Evolutionary conservation across 2,113 vertebrate genomes (phyloP).

Genomic region (Gobius niger): DNA sequence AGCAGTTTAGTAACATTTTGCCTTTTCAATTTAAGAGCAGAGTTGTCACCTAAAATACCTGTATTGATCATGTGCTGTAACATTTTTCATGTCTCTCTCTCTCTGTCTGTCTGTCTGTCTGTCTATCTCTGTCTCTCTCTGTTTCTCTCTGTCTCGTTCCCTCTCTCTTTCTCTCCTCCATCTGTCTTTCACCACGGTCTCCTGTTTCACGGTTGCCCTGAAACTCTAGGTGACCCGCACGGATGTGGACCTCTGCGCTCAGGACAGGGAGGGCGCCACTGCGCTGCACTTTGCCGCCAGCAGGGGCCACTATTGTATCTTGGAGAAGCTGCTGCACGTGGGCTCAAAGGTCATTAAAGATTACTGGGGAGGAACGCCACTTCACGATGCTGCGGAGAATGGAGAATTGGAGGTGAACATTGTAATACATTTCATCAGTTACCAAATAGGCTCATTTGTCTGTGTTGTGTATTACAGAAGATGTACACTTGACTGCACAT

Average conservation of each 20-base stretch:
- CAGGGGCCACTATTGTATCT: slow-evolving; percentile 80
- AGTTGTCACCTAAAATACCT: no score
- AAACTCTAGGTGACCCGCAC: slow-evolving; percentile 74
- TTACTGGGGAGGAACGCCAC: slow-evolving; percentile 84
- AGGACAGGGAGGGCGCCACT: slow-evolving; percentile 82
- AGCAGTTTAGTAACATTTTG: no score
- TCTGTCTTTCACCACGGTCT: background rate
- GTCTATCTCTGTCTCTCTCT: background rate
- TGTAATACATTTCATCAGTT: background rate
- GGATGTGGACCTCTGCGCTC: slow-evolving; percentile 67
- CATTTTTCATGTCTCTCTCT: no score
- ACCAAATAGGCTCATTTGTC: no score
- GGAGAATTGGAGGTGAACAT: slow-evolving; percentile 80
- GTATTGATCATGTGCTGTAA: no score
- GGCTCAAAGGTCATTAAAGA: slow-evolving; percentile 79
- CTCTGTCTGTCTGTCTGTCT: no score
- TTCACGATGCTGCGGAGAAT: slow-evolving; percentile 86
- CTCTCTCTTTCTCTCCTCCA: no score
- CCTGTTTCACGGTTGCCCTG: background rate
- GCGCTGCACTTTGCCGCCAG: slow-evolving; percentile 86
- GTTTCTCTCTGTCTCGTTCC: background rate
- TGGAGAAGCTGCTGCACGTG: slow-evolving; percentile 78
- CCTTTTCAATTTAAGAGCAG: no score
- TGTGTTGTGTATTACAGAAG: no score
- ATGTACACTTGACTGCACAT: no score